Evolutionary conservation across 1,140 invertebrate genomes (phyloP), one percentile per base, ranked within the genome.

Genomic region (Bicyclus anynana): DNA sequence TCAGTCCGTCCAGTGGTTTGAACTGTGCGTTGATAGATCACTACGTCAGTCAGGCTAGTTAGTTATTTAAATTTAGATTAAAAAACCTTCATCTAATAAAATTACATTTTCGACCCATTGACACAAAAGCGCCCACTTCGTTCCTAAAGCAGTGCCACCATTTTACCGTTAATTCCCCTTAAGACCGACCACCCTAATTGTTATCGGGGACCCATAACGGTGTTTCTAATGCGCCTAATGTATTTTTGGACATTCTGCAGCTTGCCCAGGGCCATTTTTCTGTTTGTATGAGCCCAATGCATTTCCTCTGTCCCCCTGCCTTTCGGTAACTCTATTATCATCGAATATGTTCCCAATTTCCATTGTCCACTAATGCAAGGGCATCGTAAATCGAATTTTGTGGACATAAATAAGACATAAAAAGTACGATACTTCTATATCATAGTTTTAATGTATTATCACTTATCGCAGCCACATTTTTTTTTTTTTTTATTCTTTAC

Each of bases 221-320:
- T 78, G 72, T 81, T 80, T 88, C 83, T 88, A 86, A 88, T 88
- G 84, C 81, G 70, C 58, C 79, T 88, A 88, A 88, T 88, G 83
- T 86, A 84, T 82, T 87, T 87, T 86, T 69, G 80, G 83, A 88
- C 84, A 86, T 84, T 88, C 77, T 84, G 83, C 84, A 86, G 84
- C 80, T 83, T 84, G 81, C 84, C 77, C 73, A 65, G 47, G 77
- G 83, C 76, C 74, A 84, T 84, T 86, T 86, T 84, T 87, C 75
- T 85, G 69, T 84, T 77, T 80, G 78, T 79, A 78, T 76, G 73
- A 70, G 60, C 71, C 58, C 70, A 80, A 75, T 84, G 73, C 74
- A 71, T 68, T 69, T 69, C 65, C 69, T 73, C 65, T 57, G 59
- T 67, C 69, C 72, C 79, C 72, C 62, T 69, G 67, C 63, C 69